Conservation (phyloP, 2,797 vertebrate genomes). For the Psittacula echo region DNA sequence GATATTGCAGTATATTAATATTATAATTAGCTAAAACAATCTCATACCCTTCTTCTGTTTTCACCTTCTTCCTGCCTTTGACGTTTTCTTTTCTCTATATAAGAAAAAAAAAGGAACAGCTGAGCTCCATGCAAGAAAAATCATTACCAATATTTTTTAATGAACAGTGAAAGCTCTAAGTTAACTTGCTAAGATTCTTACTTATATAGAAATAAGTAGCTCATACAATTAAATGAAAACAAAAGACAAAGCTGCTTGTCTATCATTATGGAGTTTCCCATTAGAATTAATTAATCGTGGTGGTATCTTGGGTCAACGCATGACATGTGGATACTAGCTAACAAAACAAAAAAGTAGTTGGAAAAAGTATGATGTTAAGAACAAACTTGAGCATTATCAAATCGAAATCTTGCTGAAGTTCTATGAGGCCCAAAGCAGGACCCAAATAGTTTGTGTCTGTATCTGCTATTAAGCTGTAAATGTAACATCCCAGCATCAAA, state of each 20-base stretch:
- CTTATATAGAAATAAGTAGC: neutral
- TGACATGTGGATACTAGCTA: neutral
- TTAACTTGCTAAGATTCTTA: neutral
- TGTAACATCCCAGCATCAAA: neutral
- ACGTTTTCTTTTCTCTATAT: slow-evolving; percentile 93
- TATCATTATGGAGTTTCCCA: neutral
- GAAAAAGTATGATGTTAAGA: neutral
- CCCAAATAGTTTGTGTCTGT: neutral
- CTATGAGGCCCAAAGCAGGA: neutral
- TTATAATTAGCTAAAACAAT: neutral
- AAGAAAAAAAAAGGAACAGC: slow-evolving; percentile 21
- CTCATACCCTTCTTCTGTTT: slow-evolving; percentile 90
- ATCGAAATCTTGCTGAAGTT: neutral
- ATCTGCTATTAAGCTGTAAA: neutral
- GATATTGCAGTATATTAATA: neutral
- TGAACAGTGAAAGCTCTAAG: neutral
- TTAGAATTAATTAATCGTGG: neutral
- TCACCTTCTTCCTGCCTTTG: slow-evolving; percentile 95
- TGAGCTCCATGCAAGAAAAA: neutral
- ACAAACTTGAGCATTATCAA: neutral
- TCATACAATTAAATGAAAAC: neutral
- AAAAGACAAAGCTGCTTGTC: neutral
- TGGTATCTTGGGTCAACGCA: neutral
- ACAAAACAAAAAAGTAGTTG: neutral
- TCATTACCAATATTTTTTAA: neutral